A percentile compares a stretch with the other conserved stretches of the same genome.
phyloP scores from a whole-genome alignment of 1,140 invertebrate genomes.

The Pseudomyrmex concolor region DNA sequence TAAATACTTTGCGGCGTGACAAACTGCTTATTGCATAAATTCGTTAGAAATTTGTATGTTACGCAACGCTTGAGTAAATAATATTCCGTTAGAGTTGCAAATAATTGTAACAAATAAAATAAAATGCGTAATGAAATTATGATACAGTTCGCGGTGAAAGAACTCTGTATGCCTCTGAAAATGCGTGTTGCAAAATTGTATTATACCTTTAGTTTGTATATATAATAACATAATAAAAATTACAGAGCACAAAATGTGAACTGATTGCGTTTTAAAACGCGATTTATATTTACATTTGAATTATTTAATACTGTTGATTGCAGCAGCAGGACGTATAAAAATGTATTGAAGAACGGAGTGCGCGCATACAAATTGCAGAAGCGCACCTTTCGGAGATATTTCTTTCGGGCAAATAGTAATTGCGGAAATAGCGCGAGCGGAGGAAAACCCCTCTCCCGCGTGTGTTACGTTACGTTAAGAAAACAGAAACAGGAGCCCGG shows the following conservation, averaged over 20 bases:
- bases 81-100: no score
- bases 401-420: conserved; percentile 6
- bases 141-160: not conserved
- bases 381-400: conserved; percentile 17
- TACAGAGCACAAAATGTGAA: conserved; percentile 31
- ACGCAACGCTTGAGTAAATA: no score
- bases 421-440: conserved; percentile 1
- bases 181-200: conserved; percentile 11
- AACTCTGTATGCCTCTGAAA: not conserved
- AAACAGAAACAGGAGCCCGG: conserved; percentile 54
- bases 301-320: conserved; percentile 45
- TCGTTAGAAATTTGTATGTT: no score
- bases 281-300: conserved; percentile 35
- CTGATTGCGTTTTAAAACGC: conserved; percentile 44
- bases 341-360: conserved; percentile 33
- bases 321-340: not conserved
- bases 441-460: not conserved
- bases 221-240: conserved; percentile 47
- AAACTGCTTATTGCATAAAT: no score
- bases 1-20: not conserved
- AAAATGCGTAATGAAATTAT: conserved; percentile 9
- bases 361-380: conserved; percentile 6
- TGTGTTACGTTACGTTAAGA: conserved; percentile 40
- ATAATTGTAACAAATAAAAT: no score
- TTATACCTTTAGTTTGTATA: conserved; percentile 24